These are phyloP conservation scores for Microplitis manilae DNA, from an alignment of 2,888 invertebrate species.

Conservation along the genomic window DNA sequence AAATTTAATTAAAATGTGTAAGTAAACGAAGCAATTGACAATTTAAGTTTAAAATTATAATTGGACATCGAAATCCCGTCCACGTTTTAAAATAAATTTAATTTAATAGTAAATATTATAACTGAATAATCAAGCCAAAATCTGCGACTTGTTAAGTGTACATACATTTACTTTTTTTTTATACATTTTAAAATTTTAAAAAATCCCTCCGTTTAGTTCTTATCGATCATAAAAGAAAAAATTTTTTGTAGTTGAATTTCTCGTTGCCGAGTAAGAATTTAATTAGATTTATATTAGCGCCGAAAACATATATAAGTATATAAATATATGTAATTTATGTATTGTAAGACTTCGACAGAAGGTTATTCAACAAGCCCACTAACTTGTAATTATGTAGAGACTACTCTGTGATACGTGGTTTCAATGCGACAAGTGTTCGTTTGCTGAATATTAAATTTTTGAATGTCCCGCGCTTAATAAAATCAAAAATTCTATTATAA, in stretches of 20 bases:
- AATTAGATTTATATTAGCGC: conserved; percentile 55
- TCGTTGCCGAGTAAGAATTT: conserved; percentile 53
- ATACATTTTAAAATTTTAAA: not conserved
- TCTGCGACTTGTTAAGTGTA: not conserved
- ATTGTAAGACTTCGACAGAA: conserved; percentile 60
- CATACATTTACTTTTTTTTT: not conserved
- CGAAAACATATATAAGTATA: conserved; percentile 45
- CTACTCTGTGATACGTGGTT: conserved; percentile 62
- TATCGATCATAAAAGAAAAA: not conserved
- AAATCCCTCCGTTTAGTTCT: not conserved
- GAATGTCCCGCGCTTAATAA: conserved; percentile 28
- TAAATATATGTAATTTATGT: conserved; percentile 32
- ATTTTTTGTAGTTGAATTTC: conserved; percentile 26
- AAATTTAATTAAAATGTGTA: not conserved
- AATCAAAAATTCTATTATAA: conserved; percentile 5
- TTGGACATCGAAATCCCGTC: not conserved
- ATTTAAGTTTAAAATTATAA: not conserved
- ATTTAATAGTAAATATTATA: not conserved
- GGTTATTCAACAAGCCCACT: conserved; percentile 55
- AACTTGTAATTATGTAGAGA: conserved; percentile 45
- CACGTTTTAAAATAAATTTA: not conserved
- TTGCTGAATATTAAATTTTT: conserved; percentile 35
- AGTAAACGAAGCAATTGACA: conserved; percentile 36
- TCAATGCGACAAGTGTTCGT: conserved; percentile 54
- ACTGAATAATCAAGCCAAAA: not conserved